Conservation (phyloP, 2,113 vertebrate genomes). For the Aythya baeri region DNA sequence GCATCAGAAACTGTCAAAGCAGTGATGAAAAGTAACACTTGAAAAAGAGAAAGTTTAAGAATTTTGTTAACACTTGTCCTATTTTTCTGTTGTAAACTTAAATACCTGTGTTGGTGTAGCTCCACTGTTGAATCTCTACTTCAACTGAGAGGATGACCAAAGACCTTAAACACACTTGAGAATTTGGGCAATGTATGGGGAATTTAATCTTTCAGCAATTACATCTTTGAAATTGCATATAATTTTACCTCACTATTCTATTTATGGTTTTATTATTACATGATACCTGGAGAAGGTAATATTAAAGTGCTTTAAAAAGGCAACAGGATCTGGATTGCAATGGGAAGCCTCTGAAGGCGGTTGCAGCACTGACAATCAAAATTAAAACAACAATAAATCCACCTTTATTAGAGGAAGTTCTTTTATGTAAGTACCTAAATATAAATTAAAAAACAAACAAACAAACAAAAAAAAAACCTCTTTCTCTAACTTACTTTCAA, state of each 20-base stretch:
- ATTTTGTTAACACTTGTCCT: neutral
- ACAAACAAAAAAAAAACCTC: too few relatives aligned
- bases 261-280: neutral
- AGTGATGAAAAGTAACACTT: neutral
- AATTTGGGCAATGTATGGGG: neutral
- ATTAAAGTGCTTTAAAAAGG: neutral
- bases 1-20: neutral
- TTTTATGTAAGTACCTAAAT: neutral
- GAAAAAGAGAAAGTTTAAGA: neutral
- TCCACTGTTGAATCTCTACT: neutral
- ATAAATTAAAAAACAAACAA: neutral
- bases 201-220: neutral
- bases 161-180: neutral
- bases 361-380: neutral
- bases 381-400: neutral
- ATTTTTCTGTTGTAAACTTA: neutral
- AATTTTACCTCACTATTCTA: neutral
- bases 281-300: neutral
- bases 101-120: neutral
- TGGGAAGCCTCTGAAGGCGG: neutral
- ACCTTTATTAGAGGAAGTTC: neutral
- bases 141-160: neutral
- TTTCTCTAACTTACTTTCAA: neutral
- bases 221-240: neutral
- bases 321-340: neutral